A percentile compares a stretch with the other conserved stretches of the same genome.
phyloP scores from a whole-genome alignment of 2,888 invertebrate species.

The Choristoneura rosaceana region DNA sequence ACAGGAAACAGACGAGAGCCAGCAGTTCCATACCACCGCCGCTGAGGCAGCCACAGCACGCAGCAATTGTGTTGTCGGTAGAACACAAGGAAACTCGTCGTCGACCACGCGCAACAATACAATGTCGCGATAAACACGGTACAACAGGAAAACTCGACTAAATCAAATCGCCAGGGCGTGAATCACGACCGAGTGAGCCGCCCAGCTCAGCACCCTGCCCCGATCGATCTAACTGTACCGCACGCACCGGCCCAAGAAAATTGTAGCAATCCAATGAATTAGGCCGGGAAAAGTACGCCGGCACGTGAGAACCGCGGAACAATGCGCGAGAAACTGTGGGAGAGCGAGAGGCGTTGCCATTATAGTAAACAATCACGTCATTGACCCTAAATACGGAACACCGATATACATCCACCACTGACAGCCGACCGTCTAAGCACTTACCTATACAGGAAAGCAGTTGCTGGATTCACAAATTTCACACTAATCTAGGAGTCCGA shows the following conservation, averaged over 20 bases:
- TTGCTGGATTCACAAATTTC: conserved; percentile 45
- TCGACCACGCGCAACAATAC: conserved; percentile 43
- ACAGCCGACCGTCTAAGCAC: conserved; percentile 47
- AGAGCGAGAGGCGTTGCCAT: conserved; percentile 84
- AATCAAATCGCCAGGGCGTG: conserved; percentile 61
- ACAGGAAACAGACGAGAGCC: conserved; percentile 57
- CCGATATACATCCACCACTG: conserved; percentile 32
- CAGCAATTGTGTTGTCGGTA: conserved; percentile 9
- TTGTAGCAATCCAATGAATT: conserved; percentile 51
- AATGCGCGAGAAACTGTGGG: conserved; percentile 82
- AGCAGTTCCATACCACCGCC: conserved; percentile 54
- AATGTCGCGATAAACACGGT: conserved; percentile 44
- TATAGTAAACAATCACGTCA: conserved; percentile 85
- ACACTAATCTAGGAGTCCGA: conserved; percentile 48
- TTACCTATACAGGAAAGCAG: conserved; percentile 57
- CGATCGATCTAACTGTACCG: conserved; percentile 58
- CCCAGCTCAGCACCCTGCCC: conserved; percentile 49
- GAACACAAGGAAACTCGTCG: conserved; percentile 9
- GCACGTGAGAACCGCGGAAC: conserved; percentile 78
- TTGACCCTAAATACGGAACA: conserved; percentile 67
- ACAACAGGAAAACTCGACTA: conserved; percentile 53
- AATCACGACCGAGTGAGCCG: conserved; percentile 57
- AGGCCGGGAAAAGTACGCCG: conserved; percentile 64
- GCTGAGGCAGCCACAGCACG: not conserved
- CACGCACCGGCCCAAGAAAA: conserved; percentile 45